phyloP scores from a whole-genome alignment of 2,888 invertebrate genomes.

The Theretra japonica region DNA sequence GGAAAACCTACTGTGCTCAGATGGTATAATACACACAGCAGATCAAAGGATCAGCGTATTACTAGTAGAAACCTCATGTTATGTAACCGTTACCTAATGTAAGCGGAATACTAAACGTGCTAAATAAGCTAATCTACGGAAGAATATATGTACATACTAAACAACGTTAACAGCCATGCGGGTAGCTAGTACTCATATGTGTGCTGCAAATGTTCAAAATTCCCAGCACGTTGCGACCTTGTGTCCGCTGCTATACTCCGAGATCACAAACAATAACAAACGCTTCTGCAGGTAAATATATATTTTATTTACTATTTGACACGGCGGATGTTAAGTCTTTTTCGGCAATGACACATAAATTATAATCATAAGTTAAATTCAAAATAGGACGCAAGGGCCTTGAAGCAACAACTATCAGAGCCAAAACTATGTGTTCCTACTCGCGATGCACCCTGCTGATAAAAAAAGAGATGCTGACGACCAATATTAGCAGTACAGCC shows the following conservation, averaged over 20 bases:
- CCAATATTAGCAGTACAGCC: too few relatives aligned
- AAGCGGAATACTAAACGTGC: slow-evolving; percentile 19
- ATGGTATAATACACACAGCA: background rate
- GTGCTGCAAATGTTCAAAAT: background rate
- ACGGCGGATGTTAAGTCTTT: background rate
- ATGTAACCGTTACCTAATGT: slow-evolving; percentile 23
- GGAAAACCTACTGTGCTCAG: background rate
- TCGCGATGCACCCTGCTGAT: too few relatives aligned
- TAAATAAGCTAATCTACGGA: slow-evolving; percentile 32
- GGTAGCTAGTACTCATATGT: background rate
- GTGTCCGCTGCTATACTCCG: background rate
- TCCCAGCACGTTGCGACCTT: slow-evolving; percentile 10
- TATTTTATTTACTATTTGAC: background rate
- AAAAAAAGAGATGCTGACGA: too few relatives aligned
- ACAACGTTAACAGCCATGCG: background rate
- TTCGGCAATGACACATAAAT: too few relatives aligned
- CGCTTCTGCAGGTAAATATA: background rate
- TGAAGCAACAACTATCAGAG: too few relatives aligned
- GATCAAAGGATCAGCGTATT: slow-evolving; percentile 8
- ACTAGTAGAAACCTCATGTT: background rate
- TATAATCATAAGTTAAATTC: too few relatives aligned
- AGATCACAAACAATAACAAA: slow-evolving; percentile 11
- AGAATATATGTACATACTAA: slow-evolving; percentile 18
- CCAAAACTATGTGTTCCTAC: too few relatives aligned
- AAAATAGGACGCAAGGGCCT: too few relatives aligned